These are phyloP conservation scores for Cataglyphis livida DNA, from an alignment of 2,888 invertebrate species.

Conservation along the genomic window DNA sequence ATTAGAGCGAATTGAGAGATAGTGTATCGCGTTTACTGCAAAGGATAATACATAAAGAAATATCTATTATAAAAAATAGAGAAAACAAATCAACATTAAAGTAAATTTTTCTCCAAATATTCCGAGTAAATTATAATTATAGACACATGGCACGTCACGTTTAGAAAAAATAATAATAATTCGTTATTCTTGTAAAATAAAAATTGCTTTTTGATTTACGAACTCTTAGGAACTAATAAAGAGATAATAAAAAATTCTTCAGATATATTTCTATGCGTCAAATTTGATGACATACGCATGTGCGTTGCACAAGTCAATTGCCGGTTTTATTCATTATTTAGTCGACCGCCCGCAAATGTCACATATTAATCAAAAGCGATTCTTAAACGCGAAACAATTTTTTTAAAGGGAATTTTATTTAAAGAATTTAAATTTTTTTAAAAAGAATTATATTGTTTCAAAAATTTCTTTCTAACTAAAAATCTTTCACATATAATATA, in stretches of 20 bases:
- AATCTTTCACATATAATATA: neutral
- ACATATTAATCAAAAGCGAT: neutral
- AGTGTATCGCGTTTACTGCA: neutral
- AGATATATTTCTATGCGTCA: neutral
- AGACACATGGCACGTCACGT: neutral
- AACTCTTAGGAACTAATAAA: neutral
- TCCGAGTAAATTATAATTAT: neutral
- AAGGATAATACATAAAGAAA: neutral
- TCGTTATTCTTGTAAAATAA: conserved; percentile 10
- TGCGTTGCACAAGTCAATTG: conserved; percentile 11
- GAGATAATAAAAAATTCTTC: neutral
- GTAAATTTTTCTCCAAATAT: neutral
- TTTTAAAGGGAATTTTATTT: too few relatives aligned
- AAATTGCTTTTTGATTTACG: conserved; percentile 3
- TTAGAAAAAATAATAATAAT: neutral
- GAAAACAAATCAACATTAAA: neutral
- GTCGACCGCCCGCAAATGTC: neutral
- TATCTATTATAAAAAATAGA: neutral
- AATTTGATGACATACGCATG: neutral
- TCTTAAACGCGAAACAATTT: neutral
- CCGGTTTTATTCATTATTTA: neutral
- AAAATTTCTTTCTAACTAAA: neutral
- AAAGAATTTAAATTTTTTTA: too few relatives aligned
- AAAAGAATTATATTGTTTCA: neutral
- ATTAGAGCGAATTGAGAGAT: neutral